These are phyloP conservation scores for Trichonephila inaurata DNA, from an alignment of 1,140 invertebrate species.

Conservation along the genomic window DNA sequence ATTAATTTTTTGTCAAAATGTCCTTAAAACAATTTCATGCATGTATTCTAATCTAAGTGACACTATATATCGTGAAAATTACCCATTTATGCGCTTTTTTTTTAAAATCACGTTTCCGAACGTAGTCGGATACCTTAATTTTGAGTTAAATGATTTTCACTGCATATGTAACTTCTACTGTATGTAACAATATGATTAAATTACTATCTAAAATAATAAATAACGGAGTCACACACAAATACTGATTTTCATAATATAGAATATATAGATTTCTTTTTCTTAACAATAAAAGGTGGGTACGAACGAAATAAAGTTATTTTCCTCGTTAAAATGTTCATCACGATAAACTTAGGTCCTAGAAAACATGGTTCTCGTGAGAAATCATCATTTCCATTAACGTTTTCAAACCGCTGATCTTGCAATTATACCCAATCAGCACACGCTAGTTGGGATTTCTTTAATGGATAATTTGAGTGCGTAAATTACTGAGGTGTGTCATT, in stretches of 20 bases:
- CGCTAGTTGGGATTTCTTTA: neutral
- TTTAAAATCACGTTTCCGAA: no score
- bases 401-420: constrained; percentile 23
- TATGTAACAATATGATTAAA: no score
- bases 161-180: no score
- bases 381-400: neutral
- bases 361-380: neutral
- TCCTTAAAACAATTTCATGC: no score
- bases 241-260: neutral
- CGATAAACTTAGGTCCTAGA: neutral
- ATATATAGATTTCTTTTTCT: neutral
- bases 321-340: neutral
- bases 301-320: constrained; percentile 1
- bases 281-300: neutral
- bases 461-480: constrained; percentile 57
- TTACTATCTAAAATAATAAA: no score
- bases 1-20: no score
- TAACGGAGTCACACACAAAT: neutral
- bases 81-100: no score
- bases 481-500: constrained; percentile 74
- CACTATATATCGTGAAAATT: no score
- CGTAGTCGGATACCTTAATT: no score
- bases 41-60: no score
- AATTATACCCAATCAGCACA: constrained; percentile 58
- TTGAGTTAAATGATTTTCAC: no score